Conservation (phyloP, 2,797 vertebrate species). For the Pantherophis alleghaniensis region DNA sequence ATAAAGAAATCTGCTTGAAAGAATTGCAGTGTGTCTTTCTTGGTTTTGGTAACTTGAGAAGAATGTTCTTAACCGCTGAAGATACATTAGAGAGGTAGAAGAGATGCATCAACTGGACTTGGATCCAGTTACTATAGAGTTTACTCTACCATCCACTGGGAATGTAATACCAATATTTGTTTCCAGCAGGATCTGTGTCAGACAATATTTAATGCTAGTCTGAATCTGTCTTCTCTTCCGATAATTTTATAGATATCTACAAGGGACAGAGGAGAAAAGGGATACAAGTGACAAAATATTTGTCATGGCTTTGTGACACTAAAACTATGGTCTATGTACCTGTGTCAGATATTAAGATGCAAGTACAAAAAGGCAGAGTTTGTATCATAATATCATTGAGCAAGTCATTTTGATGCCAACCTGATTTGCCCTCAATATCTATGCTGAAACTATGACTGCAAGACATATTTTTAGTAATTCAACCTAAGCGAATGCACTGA, state of each 20-base stretch:
- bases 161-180: neutral
- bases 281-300: neutral
- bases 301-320: neutral
- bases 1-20: neutral
- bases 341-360: neutral
- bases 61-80: neutral
- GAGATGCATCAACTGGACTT: neutral
- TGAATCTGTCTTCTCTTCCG: neutral
- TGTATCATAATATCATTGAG: neutral
- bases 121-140: neutral
- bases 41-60: neutral
- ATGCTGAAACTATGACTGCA: neutral
- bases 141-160: neutral
- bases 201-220: neutral
- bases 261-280: neutral
- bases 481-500: neutral
- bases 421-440: neutral
- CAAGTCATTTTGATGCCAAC: neutral
- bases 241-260: neutral
- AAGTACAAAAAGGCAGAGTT: neutral
- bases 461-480: neutral
- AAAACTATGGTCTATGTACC: neutral
- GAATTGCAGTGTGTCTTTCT: neutral
- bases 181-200: neutral
- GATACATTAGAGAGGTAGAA: neutral